Evolutionary conservation across 1,140 invertebrate genomes (phyloP).

Genomic region (Bombus breviceps): DNA sequence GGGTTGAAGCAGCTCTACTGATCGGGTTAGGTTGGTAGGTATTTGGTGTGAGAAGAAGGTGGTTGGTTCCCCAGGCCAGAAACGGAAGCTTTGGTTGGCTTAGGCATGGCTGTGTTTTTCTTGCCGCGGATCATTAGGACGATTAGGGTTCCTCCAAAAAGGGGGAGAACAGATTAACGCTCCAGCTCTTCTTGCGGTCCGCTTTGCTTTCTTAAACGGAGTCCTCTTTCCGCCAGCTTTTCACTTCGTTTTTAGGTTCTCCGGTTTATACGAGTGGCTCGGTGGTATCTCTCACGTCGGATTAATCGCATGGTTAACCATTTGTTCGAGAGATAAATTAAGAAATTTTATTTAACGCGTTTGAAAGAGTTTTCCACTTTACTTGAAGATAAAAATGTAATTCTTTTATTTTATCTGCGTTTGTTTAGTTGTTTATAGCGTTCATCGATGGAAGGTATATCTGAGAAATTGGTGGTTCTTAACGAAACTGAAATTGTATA

Average conservation of each 20-base stretch:
- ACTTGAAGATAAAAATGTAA: neutral
- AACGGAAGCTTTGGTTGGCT: constrained; percentile 79
- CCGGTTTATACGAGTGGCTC: neutral
- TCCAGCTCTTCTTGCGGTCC: constrained; percentile 61
- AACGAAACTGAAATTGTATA: too few relatives aligned
- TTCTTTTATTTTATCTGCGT: neutral
- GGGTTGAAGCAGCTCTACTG: constrained; percentile 59
- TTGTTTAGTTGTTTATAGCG: neutral
- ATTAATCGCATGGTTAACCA: neutral
- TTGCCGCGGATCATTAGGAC: constrained; percentile 82
- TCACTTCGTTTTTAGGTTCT: constrained; percentile 33
- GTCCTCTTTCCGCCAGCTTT: constrained; percentile 18
- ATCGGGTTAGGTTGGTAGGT: constrained; percentile 66
- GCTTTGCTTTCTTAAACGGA: constrained; percentile 59
- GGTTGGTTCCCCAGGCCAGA: constrained; percentile 73
- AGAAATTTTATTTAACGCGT: neutral
- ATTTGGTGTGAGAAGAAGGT: constrained; percentile 66
- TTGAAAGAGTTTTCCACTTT: neutral
- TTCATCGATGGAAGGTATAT: too few relatives aligned
- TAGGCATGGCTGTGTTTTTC: constrained; percentile 80
- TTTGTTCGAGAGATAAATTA: neutral
- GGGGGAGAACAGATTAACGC: constrained; percentile 80
- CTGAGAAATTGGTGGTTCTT: too few relatives aligned
- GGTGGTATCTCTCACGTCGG: neutral
- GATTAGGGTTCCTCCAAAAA: constrained; percentile 79